A percentile compares a stretch with the other conserved stretches of the same genome.
phyloP scores from a whole-genome alignment of 2,113 vertebrate genomes.

The Mormoops blainvillei region DNA sequence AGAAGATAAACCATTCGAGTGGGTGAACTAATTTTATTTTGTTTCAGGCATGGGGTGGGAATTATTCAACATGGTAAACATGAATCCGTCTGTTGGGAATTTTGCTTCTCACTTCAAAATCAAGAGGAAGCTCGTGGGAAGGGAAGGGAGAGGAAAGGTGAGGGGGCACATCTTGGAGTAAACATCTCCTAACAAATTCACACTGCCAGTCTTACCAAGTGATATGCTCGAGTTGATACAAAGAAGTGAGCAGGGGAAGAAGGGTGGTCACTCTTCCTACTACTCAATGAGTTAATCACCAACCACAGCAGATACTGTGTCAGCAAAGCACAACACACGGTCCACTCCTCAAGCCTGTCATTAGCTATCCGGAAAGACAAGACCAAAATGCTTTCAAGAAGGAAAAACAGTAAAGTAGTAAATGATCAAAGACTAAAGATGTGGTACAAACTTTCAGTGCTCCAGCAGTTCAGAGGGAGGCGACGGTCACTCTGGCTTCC shows the following conservation, averaged over 20 bases:
- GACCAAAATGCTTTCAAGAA: neutral
- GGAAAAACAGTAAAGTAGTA: neutral
- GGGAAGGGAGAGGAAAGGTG: neutral
- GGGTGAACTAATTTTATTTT: constrained; percentile 26
- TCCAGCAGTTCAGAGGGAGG: neutral
- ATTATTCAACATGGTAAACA: constrained; percentile 33
- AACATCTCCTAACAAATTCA: neutral
- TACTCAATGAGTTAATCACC: neutral
- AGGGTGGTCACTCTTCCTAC: neutral
- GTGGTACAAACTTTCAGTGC: neutral
- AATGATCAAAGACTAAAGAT: neutral
- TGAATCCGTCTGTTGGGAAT: neutral
- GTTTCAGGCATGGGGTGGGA: neutral
- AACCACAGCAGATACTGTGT: neutral
- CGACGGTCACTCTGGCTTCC: accelerated
- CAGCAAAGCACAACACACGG: neutral
- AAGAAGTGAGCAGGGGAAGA: neutral
- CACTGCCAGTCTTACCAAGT: neutral
- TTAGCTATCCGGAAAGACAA: neutral
- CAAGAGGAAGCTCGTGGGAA: neutral
- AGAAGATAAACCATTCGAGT: neutral
- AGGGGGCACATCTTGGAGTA: no score
- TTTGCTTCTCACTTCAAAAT: neutral
- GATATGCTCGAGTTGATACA: neutral
- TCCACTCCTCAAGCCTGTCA: neutral